Base-by-base conservation (phyloP, 2,113 vertebrate species). In the Leptosomus discolor region DNA sequence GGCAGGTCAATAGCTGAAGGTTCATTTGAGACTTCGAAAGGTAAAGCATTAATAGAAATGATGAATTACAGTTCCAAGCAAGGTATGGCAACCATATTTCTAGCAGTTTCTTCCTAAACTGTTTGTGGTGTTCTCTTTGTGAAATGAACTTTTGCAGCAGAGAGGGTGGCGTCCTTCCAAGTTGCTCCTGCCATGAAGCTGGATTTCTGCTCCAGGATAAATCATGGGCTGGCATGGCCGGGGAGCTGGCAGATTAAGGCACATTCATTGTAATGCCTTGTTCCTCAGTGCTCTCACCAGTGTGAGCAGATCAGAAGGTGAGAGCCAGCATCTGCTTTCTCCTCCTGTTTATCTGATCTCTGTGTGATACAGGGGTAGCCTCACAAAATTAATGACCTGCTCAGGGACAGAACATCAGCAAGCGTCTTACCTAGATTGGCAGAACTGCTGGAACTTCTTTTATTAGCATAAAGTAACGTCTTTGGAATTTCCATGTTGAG, bases 161-260 rank as follows among this genome's bases (percentile, higher is more conserved):
- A 15, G 37, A 20, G 37, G 4, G 17, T 30, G 46, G 23, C 14
- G 20, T 58, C 51, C 82, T 87, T 16, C 58, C 43, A 20, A 3
- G 23, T 12, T 64, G 34, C 30, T 57, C 30, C 39, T 19, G 1
- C 15, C 78, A 1, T 0, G 1, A 15, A 69, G 64, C 81, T 53
- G 77, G 18, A 26, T 81, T 84, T 51, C 36, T 57, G 41, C 14
- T 39, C 36, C 61, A 34, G 69, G 50, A 18, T 51, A 5, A 19
- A 18, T 34, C 29, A 17, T 0, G 0, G 39, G 41, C 50, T 67
- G 69, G 12, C 2, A 0, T 54, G 58, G 63, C 32, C 4, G 3
- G 57, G 43, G 48, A 48, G 24, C 1, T 60, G 86, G 48, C 70
- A 32, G 30, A 8, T 29, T 1, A 4, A 30, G 56, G 61, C 61